A percentile compares a stretch with the other conserved stretches of the same genome.
Evolutionary conservation across 2,888 invertebrate species (phyloP).

Genomic region (Alitta virens): DNA sequence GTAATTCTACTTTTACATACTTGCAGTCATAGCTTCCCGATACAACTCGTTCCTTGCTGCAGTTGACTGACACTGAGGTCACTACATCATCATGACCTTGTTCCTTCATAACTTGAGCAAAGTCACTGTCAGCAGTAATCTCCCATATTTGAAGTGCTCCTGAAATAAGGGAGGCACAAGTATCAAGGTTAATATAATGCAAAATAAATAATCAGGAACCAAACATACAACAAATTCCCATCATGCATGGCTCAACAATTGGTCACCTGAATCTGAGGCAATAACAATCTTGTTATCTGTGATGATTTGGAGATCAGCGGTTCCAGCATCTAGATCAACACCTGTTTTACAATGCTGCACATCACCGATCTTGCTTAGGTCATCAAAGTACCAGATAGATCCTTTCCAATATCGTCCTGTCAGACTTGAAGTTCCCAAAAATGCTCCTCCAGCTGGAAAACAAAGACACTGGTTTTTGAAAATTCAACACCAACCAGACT

Average conservation of each 20-base stretch:
- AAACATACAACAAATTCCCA: neutral
- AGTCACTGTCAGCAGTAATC: neutral
- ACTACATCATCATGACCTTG: no score
- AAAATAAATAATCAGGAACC: neutral
- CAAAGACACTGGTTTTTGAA: no score
- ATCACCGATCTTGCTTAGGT: slow-evolving; percentile 56
- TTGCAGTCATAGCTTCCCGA: no score
- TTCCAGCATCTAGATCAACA: slow-evolving; percentile 59
- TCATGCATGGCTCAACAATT: neutral
- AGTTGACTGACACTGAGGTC: no score
- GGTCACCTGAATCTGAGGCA: slow-evolving; percentile 9
- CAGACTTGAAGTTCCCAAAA: slow-evolving; percentile 65
- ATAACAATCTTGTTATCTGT: neutral
- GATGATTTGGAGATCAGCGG: slow-evolving; percentile 58
- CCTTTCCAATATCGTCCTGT: slow-evolving; percentile 67
- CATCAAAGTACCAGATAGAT: slow-evolving; percentile 62
- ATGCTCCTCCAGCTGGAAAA: slow-evolving; percentile 60
- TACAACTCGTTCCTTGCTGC: no score
- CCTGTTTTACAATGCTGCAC: slow-evolving; percentile 58
- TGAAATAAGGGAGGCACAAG: no score
- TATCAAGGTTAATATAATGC: neutral
- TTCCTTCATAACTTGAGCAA: neutral
- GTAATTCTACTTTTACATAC: no score
- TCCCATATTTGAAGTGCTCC: neutral
- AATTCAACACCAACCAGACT: no score